These are phyloP conservation scores for Rhynchomys soricoides DNA, from an alignment of 2,113 vertebrate species.

Conservation along the genomic window DNA sequence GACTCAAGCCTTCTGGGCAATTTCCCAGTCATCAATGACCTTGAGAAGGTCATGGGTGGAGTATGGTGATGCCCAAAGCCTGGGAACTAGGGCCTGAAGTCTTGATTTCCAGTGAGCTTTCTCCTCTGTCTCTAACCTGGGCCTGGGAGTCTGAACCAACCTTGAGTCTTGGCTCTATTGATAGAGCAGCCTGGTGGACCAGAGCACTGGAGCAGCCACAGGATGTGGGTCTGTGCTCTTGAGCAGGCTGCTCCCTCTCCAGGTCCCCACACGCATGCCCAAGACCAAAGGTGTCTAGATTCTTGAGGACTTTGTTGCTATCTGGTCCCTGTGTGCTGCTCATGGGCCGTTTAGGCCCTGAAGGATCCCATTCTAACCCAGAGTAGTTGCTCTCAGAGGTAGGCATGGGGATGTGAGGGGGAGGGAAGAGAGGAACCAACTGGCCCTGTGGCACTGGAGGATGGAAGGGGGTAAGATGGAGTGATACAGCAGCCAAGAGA, in stretches of 20 bases:
- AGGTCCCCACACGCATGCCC: neutral
- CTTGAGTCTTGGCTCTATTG: accelerated
- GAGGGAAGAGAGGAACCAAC: neutral
- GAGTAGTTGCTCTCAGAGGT: conserved; percentile 67
- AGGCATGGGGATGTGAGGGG: neutral
- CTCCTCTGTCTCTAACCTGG: neutral
- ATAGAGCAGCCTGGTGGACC: neutral
- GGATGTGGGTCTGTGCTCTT: neutral
- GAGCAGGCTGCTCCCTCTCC: neutral
- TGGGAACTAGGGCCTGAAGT: neutral
- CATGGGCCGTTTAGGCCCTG: conserved; percentile 5
- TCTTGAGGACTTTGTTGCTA: conserved; percentile 55
- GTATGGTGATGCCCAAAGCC: neutral
- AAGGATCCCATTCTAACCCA: conserved; percentile 19
- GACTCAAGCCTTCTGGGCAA: neutral
- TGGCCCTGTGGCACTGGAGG: neutral
- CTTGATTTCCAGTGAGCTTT: neutral
- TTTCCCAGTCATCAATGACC: neutral
- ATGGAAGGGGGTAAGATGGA: neutral
- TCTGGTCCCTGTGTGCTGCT: conserved; percentile 63
- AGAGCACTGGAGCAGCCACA: neutral
- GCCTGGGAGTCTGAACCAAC: no score
- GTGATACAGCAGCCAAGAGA: neutral
- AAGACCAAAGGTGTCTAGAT: neutral
- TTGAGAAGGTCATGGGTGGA: neutral